Percentiles rank a stretch among this genome's conserved stretches.
phyloP scores from a whole-genome alignment of 2,888 invertebrate species.

The Labia minor region DNA sequence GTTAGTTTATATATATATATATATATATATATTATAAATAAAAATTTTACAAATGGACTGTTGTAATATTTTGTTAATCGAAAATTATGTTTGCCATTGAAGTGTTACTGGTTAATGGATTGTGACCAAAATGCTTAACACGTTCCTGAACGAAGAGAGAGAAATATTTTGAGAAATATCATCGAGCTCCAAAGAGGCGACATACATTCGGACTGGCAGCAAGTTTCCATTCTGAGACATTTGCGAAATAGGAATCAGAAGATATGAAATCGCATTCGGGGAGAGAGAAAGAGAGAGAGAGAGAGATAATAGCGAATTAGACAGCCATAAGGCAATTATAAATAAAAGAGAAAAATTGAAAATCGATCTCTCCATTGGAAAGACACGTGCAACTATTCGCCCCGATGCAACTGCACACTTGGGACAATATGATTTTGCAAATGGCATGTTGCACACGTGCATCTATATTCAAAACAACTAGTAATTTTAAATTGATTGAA shows the following conservation, averaged over 20 bases:
- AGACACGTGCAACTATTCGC: neutral
- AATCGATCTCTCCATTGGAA: neutral
- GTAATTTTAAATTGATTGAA: too few species aligned
- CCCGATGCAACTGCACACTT: neutral
- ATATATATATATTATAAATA: too few species aligned
- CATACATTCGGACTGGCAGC: neutral
- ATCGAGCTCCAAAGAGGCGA: neutral
- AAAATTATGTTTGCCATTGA: neutral
- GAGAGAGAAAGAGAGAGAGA: neutral
- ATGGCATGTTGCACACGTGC: neutral
- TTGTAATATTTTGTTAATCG: neutral
- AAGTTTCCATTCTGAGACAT: slow-evolving; percentile 6
- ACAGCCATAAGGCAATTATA: neutral
- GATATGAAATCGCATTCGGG: neutral
- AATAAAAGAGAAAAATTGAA: neutral
- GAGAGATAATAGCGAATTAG: neutral
- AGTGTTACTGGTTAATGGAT: neutral
- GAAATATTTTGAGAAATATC: too few species aligned
- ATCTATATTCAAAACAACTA: too few species aligned
- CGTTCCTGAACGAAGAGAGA: too few species aligned
- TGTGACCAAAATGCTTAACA: neutral
- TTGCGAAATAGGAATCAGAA: neutral
- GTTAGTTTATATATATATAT: too few species aligned
- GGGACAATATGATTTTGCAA: neutral
- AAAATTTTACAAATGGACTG: neutral